Conservation (phyloP, 2,797 vertebrate genomes). For the Cynodonichthys magdalenae region DNA sequence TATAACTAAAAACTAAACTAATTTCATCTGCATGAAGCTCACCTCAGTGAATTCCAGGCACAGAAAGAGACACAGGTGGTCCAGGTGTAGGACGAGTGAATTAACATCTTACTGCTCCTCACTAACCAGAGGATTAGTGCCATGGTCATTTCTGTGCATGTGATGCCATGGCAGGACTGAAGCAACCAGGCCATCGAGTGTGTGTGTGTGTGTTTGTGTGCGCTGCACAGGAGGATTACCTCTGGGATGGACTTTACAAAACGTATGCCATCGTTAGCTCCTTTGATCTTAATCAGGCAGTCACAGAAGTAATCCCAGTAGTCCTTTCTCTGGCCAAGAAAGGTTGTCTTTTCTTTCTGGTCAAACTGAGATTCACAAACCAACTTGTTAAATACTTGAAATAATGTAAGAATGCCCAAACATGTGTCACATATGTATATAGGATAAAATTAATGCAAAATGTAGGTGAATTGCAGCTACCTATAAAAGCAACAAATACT, state of each 20-base stretch:
- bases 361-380: slow-evolving; percentile 85
- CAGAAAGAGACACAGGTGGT: slow-evolving; percentile 24
- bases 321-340: slow-evolving; percentile 93
- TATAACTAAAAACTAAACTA: slow-evolving; percentile 1
- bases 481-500: too few species aligned
- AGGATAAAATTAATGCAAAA: too few species aligned
- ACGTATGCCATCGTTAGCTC: slow-evolving; percentile 94
- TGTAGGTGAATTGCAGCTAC: too few species aligned
- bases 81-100: slow-evolving; percentile 29
- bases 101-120: slow-evolving; percentile 38
- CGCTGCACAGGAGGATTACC: slow-evolving; percentile 80
- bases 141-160: slow-evolving; percentile 31
- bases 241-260: slow-evolving; percentile 96
- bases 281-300: slow-evolving; percentile 94
- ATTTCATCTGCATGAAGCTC: slow-evolving; percentile 40
- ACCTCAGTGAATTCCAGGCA: slow-evolving; percentile 49
- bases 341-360: slow-evolving; percentile 93
- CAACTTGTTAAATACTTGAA: background rate
- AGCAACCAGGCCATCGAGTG: background rate
- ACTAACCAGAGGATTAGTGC: slow-evolving; percentile 53
- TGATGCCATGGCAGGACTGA: slow-evolving; percentile 25
- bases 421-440: background rate
- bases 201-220: slow-evolving; percentile 28
- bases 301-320: slow-evolving; percentile 99
- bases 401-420: background rate